Evolutionary conservation across 2,797 vertebrate genomes (phyloP).

Genomic region (Poliocrania exsul): DNA sequence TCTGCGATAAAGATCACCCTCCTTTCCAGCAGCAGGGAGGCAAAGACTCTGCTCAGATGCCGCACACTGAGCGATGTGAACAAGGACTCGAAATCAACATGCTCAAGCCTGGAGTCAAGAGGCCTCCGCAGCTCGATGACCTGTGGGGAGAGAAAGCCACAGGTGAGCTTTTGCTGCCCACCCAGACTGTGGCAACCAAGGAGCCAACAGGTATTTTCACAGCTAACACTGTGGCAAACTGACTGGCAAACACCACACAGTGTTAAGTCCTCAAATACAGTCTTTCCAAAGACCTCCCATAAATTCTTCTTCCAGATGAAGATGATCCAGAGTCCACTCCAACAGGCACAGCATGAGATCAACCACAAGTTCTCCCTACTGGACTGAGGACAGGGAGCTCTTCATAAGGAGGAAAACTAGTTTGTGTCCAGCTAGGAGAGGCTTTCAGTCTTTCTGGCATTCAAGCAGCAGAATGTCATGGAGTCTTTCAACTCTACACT

Average conservation of each 20-base stretch:
- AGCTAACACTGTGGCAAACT: background rate
- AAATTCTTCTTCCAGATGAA: background rate
- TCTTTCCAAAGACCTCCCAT: background rate
- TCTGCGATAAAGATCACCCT: conserved; percentile 96
- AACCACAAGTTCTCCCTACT: background rate
- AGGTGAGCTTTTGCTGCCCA: background rate
- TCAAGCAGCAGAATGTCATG: background rate
- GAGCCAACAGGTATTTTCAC: background rate
- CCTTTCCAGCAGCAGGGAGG: conserved; percentile 93
- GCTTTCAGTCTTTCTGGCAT: background rate
- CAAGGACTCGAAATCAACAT: conserved; percentile 95
- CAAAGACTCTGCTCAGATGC: conserved; percentile 93
- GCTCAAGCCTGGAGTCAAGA: conserved; percentile 93
- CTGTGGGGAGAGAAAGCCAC: conserved; percentile 63
- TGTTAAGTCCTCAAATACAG: background rate
- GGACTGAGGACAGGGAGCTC: background rate
- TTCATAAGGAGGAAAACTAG: background rate
- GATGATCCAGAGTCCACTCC: background rate
- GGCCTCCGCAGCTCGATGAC: conserved; percentile 94
- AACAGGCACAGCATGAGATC: background rate
- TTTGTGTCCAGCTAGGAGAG: background rate
- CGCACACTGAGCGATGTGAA: conserved; percentile 92
- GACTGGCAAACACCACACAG: background rate
- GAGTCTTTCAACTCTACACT: background rate
- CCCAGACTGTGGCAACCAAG: background rate